Evolutionary conservation across 1,140 invertebrate species (phyloP).

Genomic region (Drosophila sturtevanti): DNA sequence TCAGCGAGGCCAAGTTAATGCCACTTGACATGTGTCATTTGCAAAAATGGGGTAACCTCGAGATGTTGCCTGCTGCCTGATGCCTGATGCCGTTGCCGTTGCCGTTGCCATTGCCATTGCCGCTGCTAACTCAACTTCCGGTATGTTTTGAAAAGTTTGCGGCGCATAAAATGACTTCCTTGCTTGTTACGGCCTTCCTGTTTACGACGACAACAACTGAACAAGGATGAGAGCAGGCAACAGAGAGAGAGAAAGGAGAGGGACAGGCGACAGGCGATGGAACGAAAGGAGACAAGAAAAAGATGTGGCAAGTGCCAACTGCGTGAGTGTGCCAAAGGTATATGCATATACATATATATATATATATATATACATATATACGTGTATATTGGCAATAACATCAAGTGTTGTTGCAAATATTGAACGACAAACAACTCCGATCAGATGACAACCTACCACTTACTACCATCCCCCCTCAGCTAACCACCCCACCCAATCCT

Average conservation of each 20-base stretch:
- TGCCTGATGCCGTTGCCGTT: background rate
- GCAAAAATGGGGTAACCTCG: conserved; percentile 75
- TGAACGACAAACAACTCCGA: conserved; percentile 32
- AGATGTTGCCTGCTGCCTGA: background rate
- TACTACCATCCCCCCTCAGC: background rate
- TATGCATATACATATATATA: background rate
- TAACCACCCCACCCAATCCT: background rate
- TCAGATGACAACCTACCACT: conserved; percentile 26
- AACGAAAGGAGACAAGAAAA: background rate
- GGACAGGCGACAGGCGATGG: background rate
- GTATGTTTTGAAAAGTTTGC: conserved; percentile 79
- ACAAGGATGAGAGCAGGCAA: background rate
- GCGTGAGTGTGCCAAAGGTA: background rate
- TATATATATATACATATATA: conserved; percentile 32
- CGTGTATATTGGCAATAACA: conserved; percentile 76
- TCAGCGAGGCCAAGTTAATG: conserved; percentile 78
- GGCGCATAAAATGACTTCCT: conserved; percentile 81
- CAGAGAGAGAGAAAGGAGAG: no score
- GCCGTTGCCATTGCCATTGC: background rate
- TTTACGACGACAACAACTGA: conserved; percentile 51
- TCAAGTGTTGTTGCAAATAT: conserved; percentile 78
- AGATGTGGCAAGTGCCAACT: conserved; percentile 1
- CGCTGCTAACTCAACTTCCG: conserved; percentile 78
- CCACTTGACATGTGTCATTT: conserved; percentile 81
- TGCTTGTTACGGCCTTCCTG: conserved; percentile 75